These are phyloP conservation scores for Telenomus remus DNA, from an alignment of 1,140 invertebrate genomes.

Conservation along the genomic window DNA sequence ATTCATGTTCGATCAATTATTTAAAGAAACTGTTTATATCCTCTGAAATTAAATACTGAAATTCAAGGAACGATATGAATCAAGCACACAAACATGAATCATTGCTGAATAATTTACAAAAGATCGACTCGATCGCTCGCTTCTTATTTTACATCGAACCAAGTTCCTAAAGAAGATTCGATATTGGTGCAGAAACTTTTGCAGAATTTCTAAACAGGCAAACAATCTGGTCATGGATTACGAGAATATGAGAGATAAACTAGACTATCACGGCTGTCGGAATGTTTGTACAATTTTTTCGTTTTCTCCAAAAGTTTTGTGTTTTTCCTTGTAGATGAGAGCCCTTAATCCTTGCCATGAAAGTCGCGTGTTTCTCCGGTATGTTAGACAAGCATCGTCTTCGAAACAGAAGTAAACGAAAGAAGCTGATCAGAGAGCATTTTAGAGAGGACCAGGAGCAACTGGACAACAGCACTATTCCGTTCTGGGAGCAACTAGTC, in stretches of 20 bases:
- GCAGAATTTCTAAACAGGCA: too few relatives aligned
- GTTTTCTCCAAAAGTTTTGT: not conserved
- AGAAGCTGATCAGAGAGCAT: conserved; percentile 6
- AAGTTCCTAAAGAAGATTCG: too few relatives aligned
- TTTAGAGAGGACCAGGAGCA: not conserved
- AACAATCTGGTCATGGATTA: conserved; percentile 31
- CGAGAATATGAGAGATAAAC: conserved; percentile 9
- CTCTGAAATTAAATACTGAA: too few relatives aligned
- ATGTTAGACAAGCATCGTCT: conserved; percentile 44
- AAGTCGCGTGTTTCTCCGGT: conserved; percentile 44
- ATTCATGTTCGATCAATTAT: too few relatives aligned
- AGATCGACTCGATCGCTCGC: too few relatives aligned
- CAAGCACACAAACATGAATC: too few relatives aligned
- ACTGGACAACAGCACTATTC: conserved; percentile 20
- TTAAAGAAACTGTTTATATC: too few relatives aligned
- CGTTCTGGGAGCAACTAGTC: conserved; percentile 29
- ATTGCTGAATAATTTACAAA: too few relatives aligned
- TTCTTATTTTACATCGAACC: too few relatives aligned
- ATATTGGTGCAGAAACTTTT: too few relatives aligned
- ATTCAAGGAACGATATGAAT: too few relatives aligned
- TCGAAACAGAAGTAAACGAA: conserved; percentile 27
- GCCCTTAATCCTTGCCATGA: conserved; percentile 21
- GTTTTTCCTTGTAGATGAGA: conserved; percentile 43
- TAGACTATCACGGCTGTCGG: too few relatives aligned
- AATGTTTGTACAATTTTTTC: not conserved